Percentiles rank a stretch among this genome's conserved stretches.
Evolutionary conservation across 2,113 vertebrate genomes (phyloP).

Genomic region (Ellobius talpinus): DNA sequence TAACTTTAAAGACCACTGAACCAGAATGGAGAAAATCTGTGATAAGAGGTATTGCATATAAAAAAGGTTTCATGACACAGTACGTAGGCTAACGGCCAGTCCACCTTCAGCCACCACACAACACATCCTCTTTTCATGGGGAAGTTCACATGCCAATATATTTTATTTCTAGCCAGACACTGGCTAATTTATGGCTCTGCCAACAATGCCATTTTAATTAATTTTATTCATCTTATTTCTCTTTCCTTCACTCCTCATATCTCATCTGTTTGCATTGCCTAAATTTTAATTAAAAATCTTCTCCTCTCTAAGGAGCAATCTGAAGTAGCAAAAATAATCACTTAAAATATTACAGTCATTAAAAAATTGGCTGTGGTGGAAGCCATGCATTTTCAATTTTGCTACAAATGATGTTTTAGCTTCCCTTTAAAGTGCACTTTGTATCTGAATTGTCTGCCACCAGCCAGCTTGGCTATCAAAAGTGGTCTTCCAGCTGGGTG

Average conservation of each 20-base stretch:
- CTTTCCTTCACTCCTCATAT: constrained; percentile 83
- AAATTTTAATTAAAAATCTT: constrained; percentile 90
- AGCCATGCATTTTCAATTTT: constrained; percentile 89
- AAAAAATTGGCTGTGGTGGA: constrained; percentile 88
- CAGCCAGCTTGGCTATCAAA: constrained; percentile 88
- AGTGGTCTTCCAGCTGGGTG: constrained; percentile 89
- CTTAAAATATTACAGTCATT: constrained; percentile 92
- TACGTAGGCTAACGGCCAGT: constrained; percentile 1
- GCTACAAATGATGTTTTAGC: constrained; percentile 87
- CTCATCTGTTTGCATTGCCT: constrained; percentile 89
- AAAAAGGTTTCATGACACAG: constrained; percentile 7
- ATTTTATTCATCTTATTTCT: constrained; percentile 88
- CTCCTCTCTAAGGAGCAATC: constrained; percentile 89
- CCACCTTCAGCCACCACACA: constrained; percentile 50
- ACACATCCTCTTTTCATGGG: constrained; percentile 63
- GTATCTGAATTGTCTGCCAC: constrained; percentile 85
- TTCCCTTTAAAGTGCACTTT: constrained; percentile 88
- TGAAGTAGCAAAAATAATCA: constrained; percentile 91
- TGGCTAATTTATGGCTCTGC: constrained; percentile 84
- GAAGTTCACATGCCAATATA: constrained; percentile 63
- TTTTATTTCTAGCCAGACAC: constrained; percentile 80
- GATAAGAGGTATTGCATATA: neutral
- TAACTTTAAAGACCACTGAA: constrained; percentile 32
- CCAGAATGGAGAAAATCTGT: neutral
- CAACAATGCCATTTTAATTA: constrained; percentile 87